These are phyloP conservation scores for Encarsia formosa DNA, from an alignment of 2,888 invertebrate species.

Conservation along the genomic window DNA sequence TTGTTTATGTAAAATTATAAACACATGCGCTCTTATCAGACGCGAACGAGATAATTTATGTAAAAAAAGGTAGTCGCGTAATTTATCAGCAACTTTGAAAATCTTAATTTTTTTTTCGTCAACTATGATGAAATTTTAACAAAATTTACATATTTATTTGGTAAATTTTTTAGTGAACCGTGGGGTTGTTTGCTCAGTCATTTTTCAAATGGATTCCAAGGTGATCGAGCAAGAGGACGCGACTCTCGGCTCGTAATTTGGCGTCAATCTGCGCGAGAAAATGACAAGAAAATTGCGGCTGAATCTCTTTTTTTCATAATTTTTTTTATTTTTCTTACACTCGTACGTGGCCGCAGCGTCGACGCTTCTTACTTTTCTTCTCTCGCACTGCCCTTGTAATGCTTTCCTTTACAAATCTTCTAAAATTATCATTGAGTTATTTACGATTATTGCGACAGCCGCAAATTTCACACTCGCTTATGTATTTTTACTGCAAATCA, in stretches of 20 bases:
- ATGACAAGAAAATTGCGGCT: slow-evolving; percentile 26
- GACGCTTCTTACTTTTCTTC: background rate
- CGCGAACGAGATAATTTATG: too few relatives aligned
- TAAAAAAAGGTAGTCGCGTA: too few relatives aligned
- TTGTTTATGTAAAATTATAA: too few relatives aligned
- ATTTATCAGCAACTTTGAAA: too few relatives aligned
- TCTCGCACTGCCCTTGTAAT: background rate
- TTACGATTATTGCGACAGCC: background rate
- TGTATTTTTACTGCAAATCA: too few relatives aligned
- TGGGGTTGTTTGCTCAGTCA: slow-evolving; percentile 9
- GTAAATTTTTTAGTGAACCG: background rate
- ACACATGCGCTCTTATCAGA: too few relatives aligned
- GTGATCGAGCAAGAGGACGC: slow-evolving; percentile 30
- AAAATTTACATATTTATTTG: too few relatives aligned
- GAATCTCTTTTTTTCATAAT: background rate
- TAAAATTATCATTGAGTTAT: slow-evolving; percentile 15
- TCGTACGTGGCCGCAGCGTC: slow-evolving; percentile 10
- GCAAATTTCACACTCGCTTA: too few relatives aligned
- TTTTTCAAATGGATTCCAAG: slow-evolving; percentile 34
- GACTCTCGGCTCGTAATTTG: slow-evolving; percentile 28
- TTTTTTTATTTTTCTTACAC: background rate
- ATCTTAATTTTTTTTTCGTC: too few relatives aligned
- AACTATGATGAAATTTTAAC: too few relatives aligned
- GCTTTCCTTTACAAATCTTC: background rate
- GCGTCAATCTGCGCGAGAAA: slow-evolving; percentile 26